A percentile compares a stretch with the other conserved stretches of the same genome.
phyloP scores from a whole-genome alignment of 2,797 vertebrate genomes.

The Petrocephalus sullivani region DNA sequence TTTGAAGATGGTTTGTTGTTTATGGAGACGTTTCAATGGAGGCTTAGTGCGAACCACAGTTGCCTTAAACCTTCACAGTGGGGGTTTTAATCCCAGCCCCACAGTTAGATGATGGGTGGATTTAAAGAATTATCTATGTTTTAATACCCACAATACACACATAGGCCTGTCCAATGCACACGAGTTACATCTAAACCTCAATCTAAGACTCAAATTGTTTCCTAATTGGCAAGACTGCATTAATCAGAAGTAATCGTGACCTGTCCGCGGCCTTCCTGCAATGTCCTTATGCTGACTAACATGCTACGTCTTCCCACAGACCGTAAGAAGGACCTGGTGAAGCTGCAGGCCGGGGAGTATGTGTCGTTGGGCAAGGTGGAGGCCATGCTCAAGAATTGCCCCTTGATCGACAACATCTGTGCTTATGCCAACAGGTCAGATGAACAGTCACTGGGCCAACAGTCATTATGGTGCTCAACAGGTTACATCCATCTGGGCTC shows the following conservation, averaged over 20 bases:
- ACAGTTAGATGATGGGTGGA: neutral
- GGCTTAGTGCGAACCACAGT: neutral
- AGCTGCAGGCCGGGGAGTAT: constrained; percentile 92
- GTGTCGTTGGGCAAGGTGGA: constrained; percentile 96
- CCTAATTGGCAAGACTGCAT: neutral
- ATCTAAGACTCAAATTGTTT: neutral
- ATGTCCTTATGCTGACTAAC: neutral
- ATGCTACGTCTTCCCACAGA: constrained; percentile 54
- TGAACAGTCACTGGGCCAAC: neutral
- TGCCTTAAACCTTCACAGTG: neutral
- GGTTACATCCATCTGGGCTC: neutral
- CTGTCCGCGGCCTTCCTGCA: neutral
- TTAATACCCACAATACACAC: neutral
- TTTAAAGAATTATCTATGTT: neutral
- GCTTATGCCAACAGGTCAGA: constrained; percentile 87
- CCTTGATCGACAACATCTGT: constrained; percentile 92
- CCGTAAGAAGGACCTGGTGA: constrained; percentile 95
- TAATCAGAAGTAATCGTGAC: neutral
- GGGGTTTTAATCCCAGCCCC: neutral
- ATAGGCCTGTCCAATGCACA: neutral
- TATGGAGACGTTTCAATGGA: neutral
- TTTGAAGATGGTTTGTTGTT: neutral
- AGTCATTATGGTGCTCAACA: neutral
- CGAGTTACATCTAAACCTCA: neutral
- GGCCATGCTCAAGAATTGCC: constrained; percentile 83